phyloP scores from a whole-genome alignment of 2,113 vertebrate genomes.

The Scartelaos histophorus region DNA sequence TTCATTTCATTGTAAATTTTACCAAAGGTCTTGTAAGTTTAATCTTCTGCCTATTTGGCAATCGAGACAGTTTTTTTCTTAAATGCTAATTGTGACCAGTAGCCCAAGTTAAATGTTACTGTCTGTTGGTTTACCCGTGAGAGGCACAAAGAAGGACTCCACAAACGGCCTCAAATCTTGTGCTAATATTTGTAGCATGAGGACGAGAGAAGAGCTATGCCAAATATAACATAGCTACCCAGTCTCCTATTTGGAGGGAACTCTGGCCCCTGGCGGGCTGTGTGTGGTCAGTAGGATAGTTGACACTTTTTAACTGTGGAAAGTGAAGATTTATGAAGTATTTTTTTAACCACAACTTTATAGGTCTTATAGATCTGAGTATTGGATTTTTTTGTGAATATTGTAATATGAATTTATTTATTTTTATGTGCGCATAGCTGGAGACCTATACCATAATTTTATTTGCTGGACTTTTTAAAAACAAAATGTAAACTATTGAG shows the following conservation, averaged over 20 bases:
- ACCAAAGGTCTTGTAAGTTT: not conserved
- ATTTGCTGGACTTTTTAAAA: not conserved
- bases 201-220: conserved; percentile 59
- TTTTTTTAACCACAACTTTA: conserved; percentile 66
- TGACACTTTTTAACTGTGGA: conserved; percentile 48
- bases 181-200: conserved; percentile 70
- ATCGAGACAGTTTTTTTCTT: not conserved
- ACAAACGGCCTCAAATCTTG: conserved; percentile 54
- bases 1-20: not conserved
- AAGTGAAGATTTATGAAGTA: conserved; percentile 60
- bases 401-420: conserved; percentile 60
- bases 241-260: conserved; percentile 74
- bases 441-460: not conserved
- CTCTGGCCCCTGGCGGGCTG: conserved; percentile 75
- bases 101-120: conserved; percentile 59
- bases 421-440: conserved; percentile 32
- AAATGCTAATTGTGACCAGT: conserved; percentile 42
- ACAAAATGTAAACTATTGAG: not conserved
- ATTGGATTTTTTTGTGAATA: conserved; percentile 53
- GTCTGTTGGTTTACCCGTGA: conserved; percentile 38
- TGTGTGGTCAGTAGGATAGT: conserved; percentile 69
- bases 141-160: conserved; percentile 50
- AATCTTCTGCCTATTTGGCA: not conserved
- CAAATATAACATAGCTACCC: conserved; percentile 71
- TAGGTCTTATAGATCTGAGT: conserved; percentile 80